A percentile compares a stretch with the other conserved stretches of the same genome.
Conservation (phyloP, 2,113 vertebrate genomes). For the Dissostichus mawsoni region DNA sequence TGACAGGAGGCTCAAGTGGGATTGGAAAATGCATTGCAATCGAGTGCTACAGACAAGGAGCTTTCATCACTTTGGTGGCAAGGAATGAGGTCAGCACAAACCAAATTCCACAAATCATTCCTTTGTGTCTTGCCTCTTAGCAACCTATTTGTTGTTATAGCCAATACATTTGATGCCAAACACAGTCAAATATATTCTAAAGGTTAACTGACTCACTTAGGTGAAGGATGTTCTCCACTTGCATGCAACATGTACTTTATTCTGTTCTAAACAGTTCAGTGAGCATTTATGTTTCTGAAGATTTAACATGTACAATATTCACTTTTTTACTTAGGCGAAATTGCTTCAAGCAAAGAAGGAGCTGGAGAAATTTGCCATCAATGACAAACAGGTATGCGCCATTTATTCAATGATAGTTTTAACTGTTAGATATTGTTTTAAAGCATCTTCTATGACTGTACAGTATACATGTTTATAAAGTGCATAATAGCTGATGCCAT, state of each 20-base stretch:
- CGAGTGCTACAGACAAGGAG: constrained; percentile 95
- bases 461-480: not conserved
- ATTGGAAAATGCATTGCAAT: constrained; percentile 97
- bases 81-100: constrained; percentile 91
- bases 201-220: constrained; percentile 26
- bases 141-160: constrained; percentile 38
- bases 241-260: not conserved
- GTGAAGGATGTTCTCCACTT: not conserved
- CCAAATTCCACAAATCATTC: not conserved
- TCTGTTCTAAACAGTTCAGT: not conserved
- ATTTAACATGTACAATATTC: not conserved
- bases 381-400: constrained; percentile 92
- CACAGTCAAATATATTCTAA: constrained; percentile 2
- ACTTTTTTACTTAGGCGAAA: constrained; percentile 84
- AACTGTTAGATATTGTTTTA: not conserved
- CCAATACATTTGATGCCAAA: constrained; percentile 22
- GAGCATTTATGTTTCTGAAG: not conserved
- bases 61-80: constrained; percentile 97
- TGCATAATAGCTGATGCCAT: not conserved
- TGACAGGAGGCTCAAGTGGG: constrained; percentile 97
- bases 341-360: constrained; percentile 96
- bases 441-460: not conserved
- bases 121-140: not conserved
- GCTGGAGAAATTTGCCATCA: constrained; percentile 94
- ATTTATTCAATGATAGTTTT: not conserved